phyloP scores from a whole-genome alignment of 2,113 vertebrate genomes.

The Pungitius pungitius region DNA sequence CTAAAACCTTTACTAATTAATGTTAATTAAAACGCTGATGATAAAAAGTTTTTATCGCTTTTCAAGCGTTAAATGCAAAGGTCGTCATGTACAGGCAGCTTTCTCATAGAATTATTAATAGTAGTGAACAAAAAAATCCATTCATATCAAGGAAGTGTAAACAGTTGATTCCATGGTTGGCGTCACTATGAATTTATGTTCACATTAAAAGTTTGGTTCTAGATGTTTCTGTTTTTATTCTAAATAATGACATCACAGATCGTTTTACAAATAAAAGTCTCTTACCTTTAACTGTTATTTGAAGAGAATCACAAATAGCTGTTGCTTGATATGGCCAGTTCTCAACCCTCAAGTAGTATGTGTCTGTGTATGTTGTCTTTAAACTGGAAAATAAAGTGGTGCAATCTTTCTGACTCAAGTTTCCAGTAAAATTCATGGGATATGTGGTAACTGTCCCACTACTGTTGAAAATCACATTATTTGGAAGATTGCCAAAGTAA shows the following conservation, averaged over 20 bases:
- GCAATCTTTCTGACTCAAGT: conserved; percentile 55
- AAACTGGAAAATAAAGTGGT: conserved; percentile 56
- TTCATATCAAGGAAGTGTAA: neutral
- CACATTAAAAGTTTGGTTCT: neutral
- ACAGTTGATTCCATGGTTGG: neutral
- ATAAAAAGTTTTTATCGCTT: neutral
- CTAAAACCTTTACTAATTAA: too few species aligned
- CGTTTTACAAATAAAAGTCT: neutral
- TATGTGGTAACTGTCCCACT: rapidly evolving
- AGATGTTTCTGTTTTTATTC: neutral
- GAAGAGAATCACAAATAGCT: neutral
- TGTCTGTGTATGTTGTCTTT: neutral
- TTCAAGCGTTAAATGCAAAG: neutral
- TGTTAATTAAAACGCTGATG: neutral
- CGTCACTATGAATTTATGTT: neutral
- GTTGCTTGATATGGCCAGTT: rapidly evolving
- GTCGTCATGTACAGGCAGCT: neutral
- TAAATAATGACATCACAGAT: neutral
- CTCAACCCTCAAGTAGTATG: conserved; percentile 61
- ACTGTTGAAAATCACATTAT: conserved; percentile 33
- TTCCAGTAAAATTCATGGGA: conserved; percentile 48
- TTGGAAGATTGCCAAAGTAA: neutral
- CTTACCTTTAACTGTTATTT: conserved; percentile 51
- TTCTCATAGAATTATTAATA: neutral
- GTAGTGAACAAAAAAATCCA: neutral